Base-by-base conservation (phyloP, 2,888 invertebrate genomes). In the Atrina japonica region DNA sequence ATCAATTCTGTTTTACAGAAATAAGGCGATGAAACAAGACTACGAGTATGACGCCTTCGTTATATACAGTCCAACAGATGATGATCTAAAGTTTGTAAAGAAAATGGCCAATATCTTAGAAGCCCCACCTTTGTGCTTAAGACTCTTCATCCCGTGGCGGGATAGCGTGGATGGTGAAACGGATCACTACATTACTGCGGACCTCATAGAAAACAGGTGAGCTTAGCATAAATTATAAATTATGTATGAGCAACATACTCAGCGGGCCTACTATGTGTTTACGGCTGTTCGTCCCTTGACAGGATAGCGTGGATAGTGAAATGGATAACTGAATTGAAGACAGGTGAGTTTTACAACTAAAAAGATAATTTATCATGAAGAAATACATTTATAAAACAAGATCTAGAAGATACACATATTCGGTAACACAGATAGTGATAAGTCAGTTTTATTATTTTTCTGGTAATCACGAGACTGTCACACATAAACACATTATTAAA, bases 31-130 rank as follows among this genome's bases (percentile, higher is more conserved):
- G 60, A 53, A 30, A 41, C 43, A 35, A 9, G 53, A 41, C 40
- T 27, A 41, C 21, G 45, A 56, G 6, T 89, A 85, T 61, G 86
- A 89, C 74, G 88, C 88, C 1, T 88, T 87, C 70, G 82, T 89
- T 29, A 85, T 87, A 63, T 86, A 86, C 71, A 79, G 83, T 49
- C 80, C 77, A 0, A 80, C 81, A 45, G 76, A 76, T 7, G 73
- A 72, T 25, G 88, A 88, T 68, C 61, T 86, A 55, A 68, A 68
- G 21, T 88, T 89, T 77, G 88, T 88, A 5, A 73, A 77, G 52
- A 30, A 80, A 29, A 72, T 88, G 76, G 84, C 85, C 9, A 29
- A 56, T 0, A 64, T 76, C 47, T 63, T 89, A 52, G 88, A 89
- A 75, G 73, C 52, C 0, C 43, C 68, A 0, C 67, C 73, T n/a